These are phyloP conservation scores for Berghia stephanieae DNA, from an alignment of 1,140 invertebrate species.

Conservation along the genomic window DNA sequence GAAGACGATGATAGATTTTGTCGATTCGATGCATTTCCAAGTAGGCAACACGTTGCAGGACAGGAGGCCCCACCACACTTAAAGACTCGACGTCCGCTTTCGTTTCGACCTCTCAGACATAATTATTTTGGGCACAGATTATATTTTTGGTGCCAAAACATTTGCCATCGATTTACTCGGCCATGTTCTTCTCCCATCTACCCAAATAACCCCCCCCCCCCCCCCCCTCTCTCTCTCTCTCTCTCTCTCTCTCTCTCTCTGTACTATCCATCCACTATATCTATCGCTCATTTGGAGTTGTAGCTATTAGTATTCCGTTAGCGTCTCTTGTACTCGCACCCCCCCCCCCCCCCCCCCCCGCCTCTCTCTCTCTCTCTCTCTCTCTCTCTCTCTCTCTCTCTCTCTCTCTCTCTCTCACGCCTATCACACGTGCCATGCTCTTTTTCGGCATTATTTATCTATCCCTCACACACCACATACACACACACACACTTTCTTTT, in stretches of 20 bases:
- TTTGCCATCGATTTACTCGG: no score
- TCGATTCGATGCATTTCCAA: no score
- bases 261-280: background rate
- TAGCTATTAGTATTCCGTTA: background rate
- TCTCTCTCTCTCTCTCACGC: constrained; percentile 6
- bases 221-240: background rate
- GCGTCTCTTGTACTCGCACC: background rate
- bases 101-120: no score
- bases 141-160: no score
- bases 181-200: background rate
- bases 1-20: no score
- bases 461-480: no score
- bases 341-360: background rate
- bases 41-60: no score
- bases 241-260: background rate
- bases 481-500: no score
- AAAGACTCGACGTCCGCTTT: no score
- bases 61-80: no score
- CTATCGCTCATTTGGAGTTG: background rate
- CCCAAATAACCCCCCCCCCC: background rate
- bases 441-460: background rate
- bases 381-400: background rate
- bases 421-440: background rate
- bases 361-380: background rate
- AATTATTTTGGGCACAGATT: no score